Evolutionary conservation across 1,140 invertebrate genomes (phyloP).

Genomic region (Drosophila paulistorum): DNA sequence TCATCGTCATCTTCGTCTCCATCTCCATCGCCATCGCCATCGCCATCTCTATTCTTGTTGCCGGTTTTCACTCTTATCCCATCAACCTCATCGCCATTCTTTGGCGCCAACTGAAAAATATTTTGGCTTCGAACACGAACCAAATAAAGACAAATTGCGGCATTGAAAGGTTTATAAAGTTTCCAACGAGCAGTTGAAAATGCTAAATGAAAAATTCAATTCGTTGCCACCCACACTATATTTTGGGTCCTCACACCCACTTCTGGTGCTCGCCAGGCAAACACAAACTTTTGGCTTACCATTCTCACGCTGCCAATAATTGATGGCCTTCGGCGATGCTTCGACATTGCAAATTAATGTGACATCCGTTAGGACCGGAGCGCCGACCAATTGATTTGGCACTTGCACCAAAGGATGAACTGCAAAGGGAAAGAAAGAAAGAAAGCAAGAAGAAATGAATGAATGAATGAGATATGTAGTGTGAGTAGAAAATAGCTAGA

Average conservation of each 20-base stretch:
- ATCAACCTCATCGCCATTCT: not conserved
- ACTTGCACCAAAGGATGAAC: conserved; percentile 93
- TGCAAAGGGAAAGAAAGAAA: conserved; percentile 72
- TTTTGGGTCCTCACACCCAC: no score
- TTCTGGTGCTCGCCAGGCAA: not conserved
- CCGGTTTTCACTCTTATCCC: not conserved
- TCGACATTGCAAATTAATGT: conserved; percentile 93
- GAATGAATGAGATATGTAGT: not conserved
- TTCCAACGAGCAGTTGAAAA: conserved; percentile 46
- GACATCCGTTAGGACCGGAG: conserved; percentile 90
- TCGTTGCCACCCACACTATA: conserved; percentile 27
- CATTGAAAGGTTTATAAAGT: conserved; percentile 79
- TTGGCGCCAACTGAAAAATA: conserved; percentile 49
- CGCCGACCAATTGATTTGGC: conserved; percentile 92
- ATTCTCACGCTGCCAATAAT: conserved; percentile 93
- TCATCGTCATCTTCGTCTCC: not conserved
- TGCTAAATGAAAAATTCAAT: conserved; percentile 64
- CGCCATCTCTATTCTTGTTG: not conserved
- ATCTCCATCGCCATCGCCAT: not conserved
- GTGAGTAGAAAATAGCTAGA: not conserved
- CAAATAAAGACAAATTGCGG: conserved; percentile 82
- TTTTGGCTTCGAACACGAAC: conserved; percentile 77
- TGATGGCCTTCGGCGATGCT: conserved; percentile 93
- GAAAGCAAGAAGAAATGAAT: conserved; percentile 1
- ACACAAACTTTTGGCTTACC: conserved; percentile 84